Conservation (phyloP, 2,888 invertebrate species). For the Drosophila demipolita region DNA sequence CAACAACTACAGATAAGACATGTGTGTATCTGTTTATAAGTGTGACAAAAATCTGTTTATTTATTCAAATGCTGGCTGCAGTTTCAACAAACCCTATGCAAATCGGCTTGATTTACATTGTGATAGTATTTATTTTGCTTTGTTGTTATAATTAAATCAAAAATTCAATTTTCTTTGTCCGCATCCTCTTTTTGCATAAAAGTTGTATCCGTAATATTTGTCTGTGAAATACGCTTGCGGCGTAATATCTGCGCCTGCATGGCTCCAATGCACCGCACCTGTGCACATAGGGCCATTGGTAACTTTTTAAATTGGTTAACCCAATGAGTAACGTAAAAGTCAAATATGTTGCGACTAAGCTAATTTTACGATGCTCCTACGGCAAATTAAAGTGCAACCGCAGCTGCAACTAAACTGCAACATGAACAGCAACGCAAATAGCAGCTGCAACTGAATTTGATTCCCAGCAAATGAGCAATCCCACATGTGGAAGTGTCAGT, state of each 20-base stretch:
- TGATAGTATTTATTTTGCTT: constrained; percentile 36
- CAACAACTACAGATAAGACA: background rate
- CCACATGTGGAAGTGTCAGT: constrained; percentile 25
- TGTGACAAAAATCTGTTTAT: constrained; percentile 57
- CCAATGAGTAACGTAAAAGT: constrained; percentile 49
- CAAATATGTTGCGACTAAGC: constrained; percentile 60
- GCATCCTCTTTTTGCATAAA: background rate
- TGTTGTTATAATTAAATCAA: constrained; percentile 12
- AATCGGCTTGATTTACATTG: constrained; percentile 15
- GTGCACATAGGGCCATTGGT: constrained; percentile 6
- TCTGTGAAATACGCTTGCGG: constrained; percentile 21
- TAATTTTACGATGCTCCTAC: constrained; percentile 38
- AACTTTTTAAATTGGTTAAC: constrained; percentile 1
- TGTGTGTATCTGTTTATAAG: constrained; percentile 9
- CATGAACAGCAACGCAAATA: background rate
- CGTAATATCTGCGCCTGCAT: background rate
- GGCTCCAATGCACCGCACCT: too few species aligned
- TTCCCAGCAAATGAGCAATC: constrained; percentile 19
- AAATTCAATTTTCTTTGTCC: constrained; percentile 36
- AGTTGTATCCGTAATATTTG: constrained; percentile 25
- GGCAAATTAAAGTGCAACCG: constrained; percentile 47
- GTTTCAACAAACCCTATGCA: constrained; percentile 30
- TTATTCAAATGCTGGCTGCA: constrained; percentile 31
- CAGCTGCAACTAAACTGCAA: constrained; percentile 10
- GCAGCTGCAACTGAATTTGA: constrained; percentile 38